Conservation (phyloP, 2,888 invertebrate species). For the Tolmerus cingulatus region DNA sequence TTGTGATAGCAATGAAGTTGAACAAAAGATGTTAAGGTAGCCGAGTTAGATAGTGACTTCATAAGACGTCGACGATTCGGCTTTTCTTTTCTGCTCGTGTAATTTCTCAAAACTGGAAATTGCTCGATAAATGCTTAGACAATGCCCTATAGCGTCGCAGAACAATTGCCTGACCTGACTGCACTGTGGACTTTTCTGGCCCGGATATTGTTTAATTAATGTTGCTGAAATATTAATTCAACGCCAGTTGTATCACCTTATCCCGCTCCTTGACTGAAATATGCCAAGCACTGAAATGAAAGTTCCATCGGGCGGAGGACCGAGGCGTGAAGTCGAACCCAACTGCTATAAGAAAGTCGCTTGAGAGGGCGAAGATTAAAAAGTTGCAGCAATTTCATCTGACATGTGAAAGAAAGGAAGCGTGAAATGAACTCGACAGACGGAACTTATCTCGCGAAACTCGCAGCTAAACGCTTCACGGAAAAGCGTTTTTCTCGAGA, state of each 20-base stretch:
- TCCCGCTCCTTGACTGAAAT: background rate
- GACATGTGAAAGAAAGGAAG: constrained; percentile 1
- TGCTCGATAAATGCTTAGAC: background rate
- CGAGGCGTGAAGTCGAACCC: background rate
- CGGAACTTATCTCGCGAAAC: constrained; percentile 7
- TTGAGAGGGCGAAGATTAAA: background rate
- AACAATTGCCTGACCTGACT: background rate
- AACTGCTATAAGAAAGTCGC: background rate
- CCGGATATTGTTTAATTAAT: background rate
- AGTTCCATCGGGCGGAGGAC: background rate
- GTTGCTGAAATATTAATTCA: background rate
- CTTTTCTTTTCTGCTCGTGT: background rate
- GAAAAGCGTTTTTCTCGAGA: background rate
- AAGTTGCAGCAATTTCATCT: constrained; percentile 9
- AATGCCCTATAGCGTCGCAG: background rate
- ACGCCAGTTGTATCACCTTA: background rate
- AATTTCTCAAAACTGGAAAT: background rate
- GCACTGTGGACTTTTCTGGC: background rate
- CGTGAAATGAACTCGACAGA: constrained; percentile 20
- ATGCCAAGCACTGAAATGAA: background rate
- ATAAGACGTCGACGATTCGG: background rate
- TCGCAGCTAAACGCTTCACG: background rate
- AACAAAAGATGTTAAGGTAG: background rate
- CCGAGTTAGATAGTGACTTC: background rate
- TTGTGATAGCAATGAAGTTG: background rate